Evolutionary conservation across 2,888 invertebrate species (phyloP).

Genomic region (Spicauda simplicius): DNA sequence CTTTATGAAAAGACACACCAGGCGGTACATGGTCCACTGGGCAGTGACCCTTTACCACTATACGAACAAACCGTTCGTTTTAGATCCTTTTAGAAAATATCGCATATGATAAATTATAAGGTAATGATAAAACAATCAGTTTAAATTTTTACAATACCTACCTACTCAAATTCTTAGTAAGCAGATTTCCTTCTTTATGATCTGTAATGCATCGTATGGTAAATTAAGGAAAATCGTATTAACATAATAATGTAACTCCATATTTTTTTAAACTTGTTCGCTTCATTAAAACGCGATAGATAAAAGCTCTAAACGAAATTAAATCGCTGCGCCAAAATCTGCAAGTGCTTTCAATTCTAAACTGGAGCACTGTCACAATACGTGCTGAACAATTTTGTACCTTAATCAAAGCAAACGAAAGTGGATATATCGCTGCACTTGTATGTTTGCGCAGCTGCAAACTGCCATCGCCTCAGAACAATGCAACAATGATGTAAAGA

Average conservation of each 20-base stretch:
- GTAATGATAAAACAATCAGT: too few relatives aligned
- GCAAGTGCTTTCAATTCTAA: constrained; percentile 31
- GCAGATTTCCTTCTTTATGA: too few relatives aligned
- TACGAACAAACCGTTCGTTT: too few relatives aligned
- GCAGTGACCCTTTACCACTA: too few relatives aligned
- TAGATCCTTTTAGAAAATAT: too few relatives aligned
- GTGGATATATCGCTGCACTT: background rate
- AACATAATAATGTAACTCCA: background rate
- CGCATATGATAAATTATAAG: too few relatives aligned
- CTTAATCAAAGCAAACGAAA: background rate
- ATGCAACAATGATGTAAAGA: constrained; percentile 69
- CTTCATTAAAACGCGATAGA: background rate
- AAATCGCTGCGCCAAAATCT: constrained; percentile 24
- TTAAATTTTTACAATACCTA: too few relatives aligned
- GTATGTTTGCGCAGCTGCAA: constrained; percentile 54
- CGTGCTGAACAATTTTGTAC: background rate
- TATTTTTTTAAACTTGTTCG: background rate
- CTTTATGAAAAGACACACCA: too few relatives aligned
- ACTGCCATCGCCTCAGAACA: constrained; percentile 57
- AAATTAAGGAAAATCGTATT: too few relatives aligned
- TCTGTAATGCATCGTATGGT: too few relatives aligned
- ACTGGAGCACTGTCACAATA: background rate
- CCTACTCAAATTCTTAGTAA: too few relatives aligned
- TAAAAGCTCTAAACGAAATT: background rate
- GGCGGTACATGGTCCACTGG: too few relatives aligned